phyloP scores from a whole-genome alignment of 2,113 vertebrate genomes.

The Ochotona princeps region DNA sequence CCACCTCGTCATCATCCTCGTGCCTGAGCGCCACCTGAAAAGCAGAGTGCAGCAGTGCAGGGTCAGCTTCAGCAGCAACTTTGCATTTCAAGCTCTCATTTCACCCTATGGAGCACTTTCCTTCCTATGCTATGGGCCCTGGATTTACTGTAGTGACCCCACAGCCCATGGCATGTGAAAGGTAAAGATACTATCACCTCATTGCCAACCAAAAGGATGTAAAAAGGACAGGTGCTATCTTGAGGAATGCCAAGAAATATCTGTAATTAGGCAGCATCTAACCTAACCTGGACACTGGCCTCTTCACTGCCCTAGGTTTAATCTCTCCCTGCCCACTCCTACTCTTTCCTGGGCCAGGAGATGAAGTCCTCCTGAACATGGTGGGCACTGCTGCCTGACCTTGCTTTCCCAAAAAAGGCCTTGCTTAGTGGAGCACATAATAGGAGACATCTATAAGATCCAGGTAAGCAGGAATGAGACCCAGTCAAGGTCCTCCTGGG shows the following conservation, averaged over 20 bases:
- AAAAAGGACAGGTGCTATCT: background rate
- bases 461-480: background rate
- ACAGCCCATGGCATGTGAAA: no score
- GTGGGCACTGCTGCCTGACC: fast-evolving
- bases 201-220: background rate
- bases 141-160: background rate
- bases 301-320: background rate
- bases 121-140: no score
- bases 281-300: background rate
- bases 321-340: background rate
- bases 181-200: background rate
- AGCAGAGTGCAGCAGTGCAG: background rate
- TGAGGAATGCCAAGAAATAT: background rate
- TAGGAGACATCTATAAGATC: background rate
- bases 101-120: no score
- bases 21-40: constrained; percentile 91
- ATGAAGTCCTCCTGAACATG: background rate
- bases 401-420: background rate
- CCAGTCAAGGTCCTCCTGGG: background rate
- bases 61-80: background rate
- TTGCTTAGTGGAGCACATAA: background rate
- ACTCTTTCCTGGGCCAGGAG: background rate
- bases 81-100: background rate
- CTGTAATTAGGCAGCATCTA: background rate
- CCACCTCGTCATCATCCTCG: constrained; percentile 93